Conservation (phyloP, 2,113 vertebrate species). For the Copsychus sechellarum region DNA sequence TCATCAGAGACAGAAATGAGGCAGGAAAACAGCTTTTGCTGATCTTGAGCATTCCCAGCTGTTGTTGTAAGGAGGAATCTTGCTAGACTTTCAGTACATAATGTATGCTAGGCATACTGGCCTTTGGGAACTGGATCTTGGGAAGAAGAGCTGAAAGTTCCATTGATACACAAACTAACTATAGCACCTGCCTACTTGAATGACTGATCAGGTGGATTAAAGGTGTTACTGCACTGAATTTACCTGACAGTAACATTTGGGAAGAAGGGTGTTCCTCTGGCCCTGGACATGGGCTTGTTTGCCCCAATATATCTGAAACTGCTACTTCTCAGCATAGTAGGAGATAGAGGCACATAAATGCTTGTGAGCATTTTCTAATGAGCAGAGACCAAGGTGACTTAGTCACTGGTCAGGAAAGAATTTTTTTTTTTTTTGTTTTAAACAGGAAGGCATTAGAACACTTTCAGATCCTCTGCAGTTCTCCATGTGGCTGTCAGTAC, state of each 20-base stretch:
- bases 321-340: background rate
- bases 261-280: background rate
- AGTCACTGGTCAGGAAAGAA: background rate
- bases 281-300: background rate
- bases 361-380: background rate
- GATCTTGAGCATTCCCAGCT: background rate
- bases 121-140: background rate
- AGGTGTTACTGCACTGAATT: background rate
- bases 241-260: background rate
- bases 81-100: background rate
- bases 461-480: fast-evolving
- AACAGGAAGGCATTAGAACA: background rate
- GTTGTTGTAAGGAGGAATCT: background rate
- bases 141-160: background rate
- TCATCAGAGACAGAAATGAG: background rate
- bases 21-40: background rate
- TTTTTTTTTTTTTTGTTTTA: background rate
- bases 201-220: background rate
- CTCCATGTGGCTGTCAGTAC: background rate
- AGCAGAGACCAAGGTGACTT: background rate
- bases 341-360: background rate
- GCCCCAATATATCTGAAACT: background rate
- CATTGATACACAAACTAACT: background rate
- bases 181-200: background rate
- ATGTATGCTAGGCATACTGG: background rate